Conservation (phyloP, 2,888 invertebrate genomes). For the Ischnura elegans region DNA sequence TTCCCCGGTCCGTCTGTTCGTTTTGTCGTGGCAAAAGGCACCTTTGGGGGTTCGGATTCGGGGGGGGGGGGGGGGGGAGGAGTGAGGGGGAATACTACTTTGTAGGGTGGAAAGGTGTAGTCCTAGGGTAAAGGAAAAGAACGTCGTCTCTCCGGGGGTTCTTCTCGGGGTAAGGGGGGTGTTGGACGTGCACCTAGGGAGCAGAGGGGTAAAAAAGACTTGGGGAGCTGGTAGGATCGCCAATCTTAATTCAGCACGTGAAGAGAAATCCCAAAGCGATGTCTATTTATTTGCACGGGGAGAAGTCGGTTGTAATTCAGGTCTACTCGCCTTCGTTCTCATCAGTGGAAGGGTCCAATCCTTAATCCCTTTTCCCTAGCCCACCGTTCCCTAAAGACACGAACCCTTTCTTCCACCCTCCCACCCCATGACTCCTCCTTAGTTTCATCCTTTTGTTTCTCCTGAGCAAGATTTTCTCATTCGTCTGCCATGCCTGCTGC, state of each 20-base stretch:
- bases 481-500: neutral
- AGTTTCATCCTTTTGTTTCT: neutral
- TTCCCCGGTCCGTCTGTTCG: slow-evolving; percentile 3
- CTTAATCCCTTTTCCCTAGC: slow-evolving; percentile 46
- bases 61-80: neutral
- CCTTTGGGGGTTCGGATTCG: neutral
- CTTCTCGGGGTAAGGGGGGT: neutral
- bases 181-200: neutral
- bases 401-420: neutral
- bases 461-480: neutral
- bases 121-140: neutral
- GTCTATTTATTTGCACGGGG: slow-evolving; percentile 60
- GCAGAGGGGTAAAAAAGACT: neutral
- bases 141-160: neutral
- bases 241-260: slow-evolving; percentile 67
- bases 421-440: neutral
- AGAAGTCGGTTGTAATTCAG: slow-evolving; percentile 64
- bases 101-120: neutral
- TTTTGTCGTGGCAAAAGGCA: slow-evolving; percentile 46
- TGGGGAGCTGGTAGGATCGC: neutral
- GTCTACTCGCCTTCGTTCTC: slow-evolving; percentile 60
- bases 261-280: slow-evolving; percentile 60
- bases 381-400: neutral
- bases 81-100: neutral
- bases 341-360: slow-evolving; percentile 51